These are phyloP conservation scores for Phania funesta DNA, from an alignment of 2,888 invertebrate genomes.

Conservation along the genomic window DNA sequence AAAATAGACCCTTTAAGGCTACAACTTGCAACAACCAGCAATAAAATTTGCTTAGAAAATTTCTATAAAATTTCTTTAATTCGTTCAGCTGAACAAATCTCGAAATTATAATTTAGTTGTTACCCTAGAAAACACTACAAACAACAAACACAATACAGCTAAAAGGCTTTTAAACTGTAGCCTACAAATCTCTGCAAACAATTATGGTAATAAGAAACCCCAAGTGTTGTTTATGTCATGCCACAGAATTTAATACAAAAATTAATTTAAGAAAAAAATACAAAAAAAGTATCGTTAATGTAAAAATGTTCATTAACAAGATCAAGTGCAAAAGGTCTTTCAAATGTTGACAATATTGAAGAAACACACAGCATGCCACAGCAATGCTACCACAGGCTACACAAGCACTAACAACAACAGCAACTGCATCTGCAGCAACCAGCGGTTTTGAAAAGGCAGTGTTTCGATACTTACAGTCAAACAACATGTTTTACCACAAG, in stretches of 20 bases:
- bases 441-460: conserved; percentile 15
- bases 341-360: conserved; percentile 55
- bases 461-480: conserved; percentile 44
- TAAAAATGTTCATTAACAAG: conserved; percentile 68
- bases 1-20: conserved; percentile 29
- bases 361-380: conserved; percentile 22
- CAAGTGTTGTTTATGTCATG: conserved; percentile 19
- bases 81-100: conserved; percentile 54
- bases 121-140: conserved; percentile 31
- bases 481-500: conserved; percentile 63
- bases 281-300: conserved; percentile 34
- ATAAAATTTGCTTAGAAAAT: conserved; percentile 20
- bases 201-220: conserved; percentile 34
- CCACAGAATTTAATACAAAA: conserved; percentile 20
- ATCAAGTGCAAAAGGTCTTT: conserved; percentile 69
- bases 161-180: conserved; percentile 17
- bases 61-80: conserved; percentile 38
- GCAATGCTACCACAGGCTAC: conserved; percentile 25
- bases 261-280: conserved; percentile 13
- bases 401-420: conserved; percentile 10
- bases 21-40: neutral
- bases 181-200: conserved; percentile 12
- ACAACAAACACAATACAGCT: conserved; percentile 23
- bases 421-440: neutral
- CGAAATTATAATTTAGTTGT: conserved; percentile 53